These are phyloP conservation scores for Hydra vulgaris DNA, from an alignment of 30 jellyfish, hydroid and myxozoan species.

Conservation along the genomic window DNA sequence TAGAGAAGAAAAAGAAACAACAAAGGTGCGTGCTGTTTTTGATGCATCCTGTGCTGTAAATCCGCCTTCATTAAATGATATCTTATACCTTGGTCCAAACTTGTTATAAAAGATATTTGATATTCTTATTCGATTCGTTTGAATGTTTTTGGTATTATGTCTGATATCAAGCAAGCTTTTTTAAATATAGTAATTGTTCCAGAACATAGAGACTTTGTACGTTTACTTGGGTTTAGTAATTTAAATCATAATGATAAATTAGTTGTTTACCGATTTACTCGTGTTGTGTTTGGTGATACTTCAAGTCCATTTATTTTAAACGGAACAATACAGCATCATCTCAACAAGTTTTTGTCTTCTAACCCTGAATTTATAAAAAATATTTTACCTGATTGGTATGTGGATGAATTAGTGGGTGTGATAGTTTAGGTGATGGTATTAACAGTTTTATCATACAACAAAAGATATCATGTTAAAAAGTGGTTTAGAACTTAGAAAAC, in stretches of 20 bases:
- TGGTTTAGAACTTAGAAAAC: slow-evolving; percentile 10
- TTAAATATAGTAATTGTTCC: not conserved
- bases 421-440: slow-evolving; percentile 4
- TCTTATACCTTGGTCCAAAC: slow-evolving; percentile 17
- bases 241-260: not conserved
- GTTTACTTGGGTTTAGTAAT: not conserved
- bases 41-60: slow-evolving; percentile 22
- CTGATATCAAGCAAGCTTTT: no score
- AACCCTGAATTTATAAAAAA: not conserved
- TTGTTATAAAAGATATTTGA: slow-evolving; percentile 3
- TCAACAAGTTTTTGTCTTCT: slow-evolving; percentile 8
- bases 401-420: slow-evolving; percentile 10
- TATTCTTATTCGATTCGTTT: slow-evolving; percentile 28
- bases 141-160: no score
- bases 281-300: slow-evolving; percentile 34
- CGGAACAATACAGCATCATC: slow-evolving; percentile 30
- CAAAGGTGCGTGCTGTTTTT: slow-evolving; percentile 19
- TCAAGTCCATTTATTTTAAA: slow-evolving; percentile 31
- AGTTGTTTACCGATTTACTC: slow-evolving; percentile 28
- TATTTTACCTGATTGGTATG: not conserved
- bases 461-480: not conserved
- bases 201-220: not conserved
- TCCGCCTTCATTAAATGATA: slow-evolving; percentile 9
- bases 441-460: slow-evolving; percentile 11
- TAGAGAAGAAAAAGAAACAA: slow-evolving; percentile 5